A percentile compares a stretch with the other conserved stretches of the same genome.
Conservation (phyloP, 2,888 invertebrate species). For the Neoscelio sp. region DNA sequence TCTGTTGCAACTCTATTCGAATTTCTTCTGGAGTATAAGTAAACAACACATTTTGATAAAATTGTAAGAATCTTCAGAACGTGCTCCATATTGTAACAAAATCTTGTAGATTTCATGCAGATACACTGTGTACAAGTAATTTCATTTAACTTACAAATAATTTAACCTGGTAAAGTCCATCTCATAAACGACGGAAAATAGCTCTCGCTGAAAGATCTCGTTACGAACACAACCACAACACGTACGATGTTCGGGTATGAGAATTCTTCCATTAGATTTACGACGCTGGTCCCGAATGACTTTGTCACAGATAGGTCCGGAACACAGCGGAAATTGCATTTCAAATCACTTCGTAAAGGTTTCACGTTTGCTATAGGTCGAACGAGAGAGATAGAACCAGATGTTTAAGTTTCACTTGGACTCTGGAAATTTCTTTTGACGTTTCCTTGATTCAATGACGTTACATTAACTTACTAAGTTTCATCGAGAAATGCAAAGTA, state of each 20-base stretch:
- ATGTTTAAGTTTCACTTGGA: slow-evolving; percentile 64
- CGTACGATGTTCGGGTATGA: slow-evolving; percentile 41
- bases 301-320: slow-evolving; percentile 64
- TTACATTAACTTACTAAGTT: slow-evolving; percentile 65
- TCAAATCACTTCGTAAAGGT: slow-evolving; percentile 76
- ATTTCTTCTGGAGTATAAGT: no score
- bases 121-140: no score
- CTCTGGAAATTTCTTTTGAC: slow-evolving; percentile 59
- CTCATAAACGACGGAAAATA: slow-evolving; percentile 29
- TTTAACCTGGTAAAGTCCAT: slow-evolving; percentile 11
- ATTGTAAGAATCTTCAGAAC: no score
- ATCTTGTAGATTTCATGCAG: neutral
- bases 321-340: slow-evolving; percentile 77
- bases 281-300: slow-evolving; percentile 61
- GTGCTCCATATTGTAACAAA: no score
- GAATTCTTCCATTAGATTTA: slow-evolving; percentile 69
- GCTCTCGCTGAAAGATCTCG: slow-evolving; percentile 26
- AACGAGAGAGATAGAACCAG: slow-evolving; percentile 50
- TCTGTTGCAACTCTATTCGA: no score
- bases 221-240: slow-evolving; percentile 21
- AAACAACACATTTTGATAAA: no score
- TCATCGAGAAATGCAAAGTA: slow-evolving; percentile 69
- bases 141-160: neutral
- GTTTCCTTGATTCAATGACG: slow-evolving; percentile 64
- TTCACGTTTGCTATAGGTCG: slow-evolving; percentile 25